Percentiles rank a stretch among this genome's conserved stretches.
Evolutionary conservation across 2,797 vertebrate species (phyloP).

Genomic region (Lindbergichthys nudifrons): DNA sequence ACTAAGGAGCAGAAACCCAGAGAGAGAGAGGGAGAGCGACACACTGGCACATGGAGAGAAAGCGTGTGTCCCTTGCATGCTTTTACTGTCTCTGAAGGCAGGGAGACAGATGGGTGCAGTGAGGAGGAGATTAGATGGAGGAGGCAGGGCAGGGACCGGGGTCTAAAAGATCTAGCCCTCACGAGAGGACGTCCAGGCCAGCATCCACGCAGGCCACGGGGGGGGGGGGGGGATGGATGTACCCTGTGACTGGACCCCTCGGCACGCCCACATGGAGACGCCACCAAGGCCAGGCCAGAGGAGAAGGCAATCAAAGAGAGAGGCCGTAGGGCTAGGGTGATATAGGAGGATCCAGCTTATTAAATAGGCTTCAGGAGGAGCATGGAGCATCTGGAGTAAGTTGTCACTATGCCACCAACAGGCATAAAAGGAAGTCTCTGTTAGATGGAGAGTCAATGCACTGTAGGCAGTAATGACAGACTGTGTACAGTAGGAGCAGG

Average conservation of each 20-base stretch:
- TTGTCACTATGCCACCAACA: constrained; percentile 75
- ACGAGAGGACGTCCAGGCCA: constrained; percentile 59
- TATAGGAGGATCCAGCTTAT: constrained; percentile 82
- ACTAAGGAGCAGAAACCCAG: constrained; percentile 54
- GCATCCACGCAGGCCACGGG: constrained; percentile 42
- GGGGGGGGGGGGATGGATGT: constrained; percentile 73
- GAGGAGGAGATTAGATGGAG: constrained; percentile 74
- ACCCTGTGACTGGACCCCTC: constrained; percentile 66
- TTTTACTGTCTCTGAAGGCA: constrained; percentile 68
- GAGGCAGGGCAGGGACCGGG: constrained; percentile 63
- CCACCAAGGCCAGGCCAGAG: constrained; percentile 75
- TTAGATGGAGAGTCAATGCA: constrained; percentile 66
- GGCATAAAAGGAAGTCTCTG: constrained; percentile 67
- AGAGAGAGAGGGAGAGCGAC: constrained; percentile 37
- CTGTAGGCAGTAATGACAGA: constrained; percentile 74
- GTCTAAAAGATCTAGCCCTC: constrained; percentile 68
- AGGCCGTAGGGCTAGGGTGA: constrained; percentile 71
- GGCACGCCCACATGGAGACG: constrained; percentile 72
- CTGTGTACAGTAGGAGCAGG: constrained; percentile 72
- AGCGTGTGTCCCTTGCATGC: constrained; percentile 56
- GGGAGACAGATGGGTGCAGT: constrained; percentile 76
- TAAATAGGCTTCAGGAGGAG: constrained; percentile 81
- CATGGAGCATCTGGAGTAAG: constrained; percentile 76
- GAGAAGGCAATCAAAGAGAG: constrained; percentile 79
- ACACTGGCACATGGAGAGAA: constrained; percentile 52